A percentile compares a stretch with the other conserved stretches of the same genome.
Conservation (phyloP, 1,140 invertebrate genomes). For the Drosophila seguyi region DNA sequence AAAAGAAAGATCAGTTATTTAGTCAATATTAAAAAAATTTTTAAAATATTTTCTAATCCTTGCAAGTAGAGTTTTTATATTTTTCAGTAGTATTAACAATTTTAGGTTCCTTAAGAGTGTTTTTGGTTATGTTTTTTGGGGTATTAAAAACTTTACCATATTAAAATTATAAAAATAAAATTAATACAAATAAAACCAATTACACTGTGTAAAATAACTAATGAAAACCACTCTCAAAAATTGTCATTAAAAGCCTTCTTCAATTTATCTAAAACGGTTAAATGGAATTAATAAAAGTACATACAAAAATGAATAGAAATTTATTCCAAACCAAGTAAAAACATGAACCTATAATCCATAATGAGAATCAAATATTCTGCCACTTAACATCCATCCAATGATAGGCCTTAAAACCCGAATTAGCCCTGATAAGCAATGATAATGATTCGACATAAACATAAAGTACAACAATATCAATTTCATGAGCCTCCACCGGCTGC, state of each 20-base stretch:
- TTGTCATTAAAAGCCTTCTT: background rate
- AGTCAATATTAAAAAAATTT: background rate
- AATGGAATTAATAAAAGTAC: too few relatives aligned
- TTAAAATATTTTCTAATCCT: background rate
- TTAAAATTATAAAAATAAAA: background rate
- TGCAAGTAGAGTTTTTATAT: background rate
- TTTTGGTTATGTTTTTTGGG: background rate
- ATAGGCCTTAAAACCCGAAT: constrained; percentile 34
- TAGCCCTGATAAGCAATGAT: constrained; percentile 38
- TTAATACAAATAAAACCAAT: background rate
- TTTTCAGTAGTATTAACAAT: background rate
- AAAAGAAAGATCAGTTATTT: too few relatives aligned
- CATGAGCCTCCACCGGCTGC: constrained; percentile 24
- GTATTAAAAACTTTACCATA: background rate
- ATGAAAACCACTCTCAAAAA: background rate
- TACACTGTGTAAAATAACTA: background rate
- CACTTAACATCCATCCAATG: constrained; percentile 5
- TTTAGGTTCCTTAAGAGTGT: fast-evolving
- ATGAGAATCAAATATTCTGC: constrained; percentile 10
- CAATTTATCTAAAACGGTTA: background rate
- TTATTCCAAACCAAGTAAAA: background rate
- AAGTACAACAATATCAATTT: constrained; percentile 53
- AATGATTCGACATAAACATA: constrained; percentile 40
- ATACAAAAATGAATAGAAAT: background rate
- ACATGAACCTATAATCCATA: background rate